Evolutionary conservation across 2,113 vertebrate genomes (phyloP).

Genomic region (Chloropsis cyanopogon): DNA sequence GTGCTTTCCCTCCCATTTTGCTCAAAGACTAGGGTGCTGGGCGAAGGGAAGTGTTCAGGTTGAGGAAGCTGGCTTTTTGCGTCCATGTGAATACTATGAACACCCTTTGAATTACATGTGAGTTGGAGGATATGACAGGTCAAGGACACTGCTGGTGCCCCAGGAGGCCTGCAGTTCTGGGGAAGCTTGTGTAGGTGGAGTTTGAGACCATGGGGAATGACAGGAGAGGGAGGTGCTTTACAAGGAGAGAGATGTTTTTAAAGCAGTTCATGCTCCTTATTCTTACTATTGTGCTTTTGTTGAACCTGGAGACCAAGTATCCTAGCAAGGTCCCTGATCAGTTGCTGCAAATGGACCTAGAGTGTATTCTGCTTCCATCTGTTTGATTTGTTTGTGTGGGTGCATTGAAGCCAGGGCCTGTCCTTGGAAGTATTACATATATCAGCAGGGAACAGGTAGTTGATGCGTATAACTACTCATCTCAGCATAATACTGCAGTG

Average conservation of each 20-base stretch:
- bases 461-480: not conserved
- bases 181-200: not conserved
- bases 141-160: not conserved
- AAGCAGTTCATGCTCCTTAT: not conserved
- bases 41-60: not conserved
- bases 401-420: not conserved
- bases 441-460: not conserved
- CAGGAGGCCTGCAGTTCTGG: not conserved
- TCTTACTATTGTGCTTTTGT: not conserved
- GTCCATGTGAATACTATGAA: not conserved
- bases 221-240: not conserved
- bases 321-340: not conserved
- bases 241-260: not conserved
- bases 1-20: not conserved
- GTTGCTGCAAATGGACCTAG: not conserved
- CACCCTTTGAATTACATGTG: not conserved
- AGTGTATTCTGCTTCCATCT: not conserved
- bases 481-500: not conserved
- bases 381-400: not conserved
- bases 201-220: not conserved
- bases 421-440: not conserved
- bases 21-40: not conserved
- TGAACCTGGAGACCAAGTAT: not conserved
- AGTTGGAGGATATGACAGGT: not conserved
- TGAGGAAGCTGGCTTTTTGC: not conserved